These are phyloP conservation scores for Okapia johnstoni DNA, from an alignment of 2,113 vertebrate species.

Conservation along the genomic window DNA sequence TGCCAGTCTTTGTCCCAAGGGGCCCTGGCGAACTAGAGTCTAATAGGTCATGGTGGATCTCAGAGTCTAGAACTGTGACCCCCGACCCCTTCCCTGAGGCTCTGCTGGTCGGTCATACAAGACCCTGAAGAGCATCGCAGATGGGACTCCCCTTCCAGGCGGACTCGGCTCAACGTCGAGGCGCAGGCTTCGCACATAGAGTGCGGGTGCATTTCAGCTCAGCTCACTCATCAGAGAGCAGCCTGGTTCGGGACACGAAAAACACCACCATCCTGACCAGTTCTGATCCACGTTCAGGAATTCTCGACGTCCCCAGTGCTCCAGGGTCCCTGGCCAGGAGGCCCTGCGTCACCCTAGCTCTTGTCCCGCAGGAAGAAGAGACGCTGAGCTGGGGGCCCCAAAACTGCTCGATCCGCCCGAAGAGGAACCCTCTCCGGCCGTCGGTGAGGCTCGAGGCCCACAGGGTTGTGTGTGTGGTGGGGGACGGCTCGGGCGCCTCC, in stretches of 20 bases:
- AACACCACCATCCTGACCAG: accelerated
- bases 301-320: background rate
- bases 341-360: background rate
- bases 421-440: background rate
- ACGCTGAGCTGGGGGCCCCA: background rate
- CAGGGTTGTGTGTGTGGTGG: accelerated
- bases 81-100: accelerated
- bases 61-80: background rate
- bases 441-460: background rate
- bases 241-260: accelerated
- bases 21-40: too few species aligned
- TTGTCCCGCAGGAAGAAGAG: background rate
- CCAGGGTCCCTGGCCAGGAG: background rate
- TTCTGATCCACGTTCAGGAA: too few species aligned
- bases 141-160: too few species aligned
- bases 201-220: accelerated
- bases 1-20: accelerated
- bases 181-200: accelerated
- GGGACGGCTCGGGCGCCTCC: accelerated
- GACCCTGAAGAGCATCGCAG: accelerated
- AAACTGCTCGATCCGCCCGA: background rate
- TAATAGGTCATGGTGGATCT: background rate
- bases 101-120: accelerated
- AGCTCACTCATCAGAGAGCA: accelerated
- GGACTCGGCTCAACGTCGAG: accelerated